These are phyloP conservation scores for Neodiprion fabricii DNA, from an alignment of 1,140 invertebrate species.

Conservation along the genomic window DNA sequence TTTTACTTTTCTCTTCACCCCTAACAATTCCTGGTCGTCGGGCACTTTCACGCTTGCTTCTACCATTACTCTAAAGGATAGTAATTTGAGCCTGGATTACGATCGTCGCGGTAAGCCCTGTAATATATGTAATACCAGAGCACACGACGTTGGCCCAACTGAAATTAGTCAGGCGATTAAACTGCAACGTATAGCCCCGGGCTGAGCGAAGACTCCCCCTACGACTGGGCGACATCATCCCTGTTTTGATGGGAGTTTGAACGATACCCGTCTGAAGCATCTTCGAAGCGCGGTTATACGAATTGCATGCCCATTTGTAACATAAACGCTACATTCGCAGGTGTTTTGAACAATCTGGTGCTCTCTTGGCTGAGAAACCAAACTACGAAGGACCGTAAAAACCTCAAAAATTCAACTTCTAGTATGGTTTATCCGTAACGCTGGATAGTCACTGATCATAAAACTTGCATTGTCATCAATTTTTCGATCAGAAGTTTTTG, in stretches of 20 bases:
- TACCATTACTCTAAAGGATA: not conserved
- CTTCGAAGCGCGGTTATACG: slow-evolving; percentile 7
- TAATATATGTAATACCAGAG: slow-evolving; percentile 18
- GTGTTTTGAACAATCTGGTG: not conserved
- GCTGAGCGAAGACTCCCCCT: slow-evolving; percentile 11
- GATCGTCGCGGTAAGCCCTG: slow-evolving; percentile 10
- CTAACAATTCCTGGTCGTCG: slow-evolving; percentile 8
- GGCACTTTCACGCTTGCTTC: not conserved
- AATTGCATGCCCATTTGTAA: slow-evolving; percentile 4
- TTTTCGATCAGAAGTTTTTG: no score
- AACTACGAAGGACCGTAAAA: no score
- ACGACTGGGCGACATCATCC: slow-evolving; percentile 20
- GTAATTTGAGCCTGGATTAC: not conserved
- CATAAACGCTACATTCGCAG: not conserved
- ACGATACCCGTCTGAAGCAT: slow-evolving; percentile 26
- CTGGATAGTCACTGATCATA: no score
- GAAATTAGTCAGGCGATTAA: slow-evolving; percentile 46
- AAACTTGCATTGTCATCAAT: no score
- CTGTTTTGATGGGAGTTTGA: slow-evolving; percentile 40
- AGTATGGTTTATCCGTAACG: no score
- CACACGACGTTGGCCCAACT: slow-evolving; percentile 23
- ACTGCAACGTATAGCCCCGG: slow-evolving; percentile 18
- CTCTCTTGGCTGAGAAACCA: not conserved
- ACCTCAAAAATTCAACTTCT: no score
- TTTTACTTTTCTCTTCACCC: not conserved